These are phyloP conservation scores for Adelosebastes latens DNA, from an alignment of 2,797 vertebrate genomes.

Conservation along the genomic window DNA sequence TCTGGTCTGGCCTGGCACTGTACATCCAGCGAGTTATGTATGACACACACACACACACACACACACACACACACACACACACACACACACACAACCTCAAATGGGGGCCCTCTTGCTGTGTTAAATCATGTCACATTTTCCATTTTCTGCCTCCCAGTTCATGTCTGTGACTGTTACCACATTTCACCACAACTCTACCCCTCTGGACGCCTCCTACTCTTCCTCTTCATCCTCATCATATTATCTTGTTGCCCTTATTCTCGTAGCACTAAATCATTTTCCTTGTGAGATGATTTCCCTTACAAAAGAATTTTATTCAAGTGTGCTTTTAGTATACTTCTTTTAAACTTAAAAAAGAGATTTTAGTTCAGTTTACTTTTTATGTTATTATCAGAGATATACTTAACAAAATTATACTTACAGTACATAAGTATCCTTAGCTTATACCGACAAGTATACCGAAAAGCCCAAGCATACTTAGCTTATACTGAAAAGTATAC, in stretches of 20 bases:
- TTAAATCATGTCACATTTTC: constrained; percentile 70
- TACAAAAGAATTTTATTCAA: too few species aligned
- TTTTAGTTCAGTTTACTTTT: too few species aligned
- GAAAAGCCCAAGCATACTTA: too few species aligned
- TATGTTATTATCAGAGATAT: too few species aligned
- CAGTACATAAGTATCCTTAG: too few species aligned
- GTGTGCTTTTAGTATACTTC: too few species aligned
- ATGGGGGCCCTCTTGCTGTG: constrained; percentile 60
- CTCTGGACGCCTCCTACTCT: constrained; percentile 26
- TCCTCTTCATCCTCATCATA: constrained; percentile 21
- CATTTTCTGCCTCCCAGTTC: constrained; percentile 49
- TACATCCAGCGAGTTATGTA: not conserved
- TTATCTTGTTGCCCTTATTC: not conserved
- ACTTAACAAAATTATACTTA: too few species aligned
- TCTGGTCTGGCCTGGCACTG: not conserved
- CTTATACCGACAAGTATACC: too few species aligned
- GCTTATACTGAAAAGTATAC: too few species aligned
- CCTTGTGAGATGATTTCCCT: not conserved
- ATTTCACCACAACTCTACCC: constrained; percentile 38
- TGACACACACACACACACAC: constrained; percentile 47
- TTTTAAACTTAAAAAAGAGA: too few species aligned
- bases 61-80: constrained; percentile 34
- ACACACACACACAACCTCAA: constrained; percentile 38
- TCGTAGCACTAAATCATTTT: not conserved
- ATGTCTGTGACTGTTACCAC: constrained; percentile 37